A percentile compares a stretch with the other conserved stretches of the same genome.
Evolutionary conservation across 2,888 invertebrate genomes (phyloP).

Genomic region (Lepetodrilus schrolli): DNA sequence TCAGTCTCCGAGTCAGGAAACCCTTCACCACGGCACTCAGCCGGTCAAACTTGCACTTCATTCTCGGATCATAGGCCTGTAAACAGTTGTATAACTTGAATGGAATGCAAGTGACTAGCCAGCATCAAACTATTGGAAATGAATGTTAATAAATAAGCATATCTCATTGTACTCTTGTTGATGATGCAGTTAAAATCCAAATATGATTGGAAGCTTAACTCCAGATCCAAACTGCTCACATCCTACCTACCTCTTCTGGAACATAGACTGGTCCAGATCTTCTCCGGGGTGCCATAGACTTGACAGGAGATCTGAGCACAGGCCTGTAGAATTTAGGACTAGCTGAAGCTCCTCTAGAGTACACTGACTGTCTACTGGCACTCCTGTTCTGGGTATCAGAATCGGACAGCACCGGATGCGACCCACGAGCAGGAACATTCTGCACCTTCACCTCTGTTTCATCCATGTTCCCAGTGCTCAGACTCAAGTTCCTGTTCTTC

Average conservation of each 20-base stretch:
- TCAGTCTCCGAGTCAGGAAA: slow-evolving; percentile 86
- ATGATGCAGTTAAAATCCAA: no score
- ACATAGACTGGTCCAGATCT: slow-evolving; percentile 35
- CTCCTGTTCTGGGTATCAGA: neutral
- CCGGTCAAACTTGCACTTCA: slow-evolving; percentile 68
- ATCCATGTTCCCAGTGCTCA: neutral
- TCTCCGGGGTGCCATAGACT: slow-evolving; percentile 40
- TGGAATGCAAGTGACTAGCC: no score
- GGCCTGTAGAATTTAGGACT: slow-evolving; percentile 51
- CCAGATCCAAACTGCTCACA: no score
- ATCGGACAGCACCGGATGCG: neutral
- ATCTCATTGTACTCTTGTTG: no score
- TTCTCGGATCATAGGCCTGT: slow-evolving; percentile 50
- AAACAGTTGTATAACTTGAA: neutral
- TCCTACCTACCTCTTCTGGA: slow-evolving; percentile 49
- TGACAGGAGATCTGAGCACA: slow-evolving; percentile 55
- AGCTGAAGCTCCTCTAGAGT: slow-evolving; percentile 47
- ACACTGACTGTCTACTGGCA: slow-evolving; percentile 31
- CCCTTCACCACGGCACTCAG: slow-evolving; percentile 79
- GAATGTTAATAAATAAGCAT: no score
- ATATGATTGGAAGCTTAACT: no score
- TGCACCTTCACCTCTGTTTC: slow-evolving; percentile 2
- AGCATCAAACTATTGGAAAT: no score
- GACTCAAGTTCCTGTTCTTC: neutral
- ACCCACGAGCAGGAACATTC: neutral